Evolutionary conservation across 2,797 vertebrate species (phyloP).

Genomic region (Lates japonicus): DNA sequence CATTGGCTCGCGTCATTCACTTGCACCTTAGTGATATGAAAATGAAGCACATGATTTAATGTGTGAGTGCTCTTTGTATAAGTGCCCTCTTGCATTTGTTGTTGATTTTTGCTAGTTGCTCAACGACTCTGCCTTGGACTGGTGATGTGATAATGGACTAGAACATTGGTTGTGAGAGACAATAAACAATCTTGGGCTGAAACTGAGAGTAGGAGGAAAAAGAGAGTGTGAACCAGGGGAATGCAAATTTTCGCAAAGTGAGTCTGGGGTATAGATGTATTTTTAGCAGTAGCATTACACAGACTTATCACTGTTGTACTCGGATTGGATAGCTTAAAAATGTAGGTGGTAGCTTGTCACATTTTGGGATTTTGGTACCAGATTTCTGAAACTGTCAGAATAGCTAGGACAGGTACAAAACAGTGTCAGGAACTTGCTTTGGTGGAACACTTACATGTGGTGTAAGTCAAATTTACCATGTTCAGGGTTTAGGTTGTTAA

Average conservation of each 20-base stretch:
- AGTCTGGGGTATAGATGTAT: not conserved
- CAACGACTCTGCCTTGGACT: not conserved
- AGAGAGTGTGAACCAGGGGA: no score
- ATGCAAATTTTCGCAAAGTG: not conserved
- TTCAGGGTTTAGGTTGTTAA: no score
- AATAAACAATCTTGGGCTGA: not conserved
- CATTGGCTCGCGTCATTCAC: constrained; percentile 9
- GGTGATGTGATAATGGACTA: not conserved
- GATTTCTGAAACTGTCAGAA: not conserved
- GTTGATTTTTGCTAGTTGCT: not conserved
- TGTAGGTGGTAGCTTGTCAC: not conserved
- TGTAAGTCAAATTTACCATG: no score
- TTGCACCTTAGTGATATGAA: not conserved
- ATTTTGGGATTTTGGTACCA: no score
- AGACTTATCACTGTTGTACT: not conserved
- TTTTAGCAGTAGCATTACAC: not conserved
- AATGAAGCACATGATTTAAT: not conserved
- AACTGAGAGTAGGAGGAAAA: no score
- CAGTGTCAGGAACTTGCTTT: no score
- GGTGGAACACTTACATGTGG: no score
- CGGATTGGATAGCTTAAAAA: not conserved
- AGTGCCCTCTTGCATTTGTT: not conserved
- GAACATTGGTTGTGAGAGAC: not conserved
- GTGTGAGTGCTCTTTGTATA: not conserved
- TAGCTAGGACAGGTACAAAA: no score